Evolutionary conservation across 92 coral and sea anemone species (phyloP), one percentile per base, ranked within the genome.

Genomic region (Umimayanthus kanabou): DNA sequence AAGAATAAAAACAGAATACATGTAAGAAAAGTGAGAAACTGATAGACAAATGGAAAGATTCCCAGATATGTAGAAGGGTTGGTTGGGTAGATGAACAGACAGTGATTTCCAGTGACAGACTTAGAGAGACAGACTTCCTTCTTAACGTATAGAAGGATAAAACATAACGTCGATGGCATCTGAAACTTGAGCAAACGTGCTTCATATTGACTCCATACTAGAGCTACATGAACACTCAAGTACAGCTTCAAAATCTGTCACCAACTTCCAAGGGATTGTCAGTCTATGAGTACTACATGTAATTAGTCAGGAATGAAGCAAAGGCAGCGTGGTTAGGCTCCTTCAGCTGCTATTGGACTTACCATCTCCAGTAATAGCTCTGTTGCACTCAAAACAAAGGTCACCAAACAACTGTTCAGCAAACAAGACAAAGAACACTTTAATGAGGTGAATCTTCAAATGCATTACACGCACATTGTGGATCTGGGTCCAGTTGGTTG

Each of bases 341-440:
- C 26, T 61, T 47, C 1, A 9, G 50, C 9, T 47, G 50, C 50
- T 47, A 47, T 7, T 73, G n/a, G 73, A 87, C 96, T 97, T 88
- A 95, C 99, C 98, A 84, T 95, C 98, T 67, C 98, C 99, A 81
- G 94, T 93, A 91, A 97, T 97, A 20, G 98, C 99, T 75, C 91
- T 96, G 85, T 97, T 97, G 88, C 99, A 97, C 88, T 95, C 98
- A 89, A 97, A 97, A 87, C 99, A 97, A 14, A 97, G 92, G 88
- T 97, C 99, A 74, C 99, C 99, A 92, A 96, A 97, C 85, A 97
- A 82, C 99, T 97, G 83, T 33, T 73, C 42, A 25, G 66, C 10
- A 85, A 80, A 37, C 26, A 65, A 1, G 49, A 80, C 30, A 28
- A 43, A 13, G 20, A 43, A 43, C 23, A 75, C 5, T 45, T 45